These are phyloP conservation scores for Semnornis frantzii DNA, from an alignment of 2,113 vertebrate genomes.

Conservation along the genomic window DNA sequence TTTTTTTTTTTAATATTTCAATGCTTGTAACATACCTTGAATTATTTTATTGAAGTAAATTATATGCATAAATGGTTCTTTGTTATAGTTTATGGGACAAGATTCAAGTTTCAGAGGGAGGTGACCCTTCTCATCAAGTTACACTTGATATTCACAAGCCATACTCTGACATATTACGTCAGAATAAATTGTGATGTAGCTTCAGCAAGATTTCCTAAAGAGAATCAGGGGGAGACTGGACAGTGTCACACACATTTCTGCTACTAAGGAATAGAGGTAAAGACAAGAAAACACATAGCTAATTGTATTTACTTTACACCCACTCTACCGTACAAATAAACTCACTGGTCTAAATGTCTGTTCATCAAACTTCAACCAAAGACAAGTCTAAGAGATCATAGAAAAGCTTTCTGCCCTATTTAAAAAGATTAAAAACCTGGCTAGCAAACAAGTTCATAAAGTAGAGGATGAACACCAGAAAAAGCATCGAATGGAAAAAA, in stretches of 20 bases:
- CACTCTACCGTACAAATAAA: neutral
- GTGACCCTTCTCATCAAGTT: neutral
- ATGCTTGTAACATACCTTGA: neutral
- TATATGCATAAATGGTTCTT: neutral
- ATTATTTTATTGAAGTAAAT: neutral
- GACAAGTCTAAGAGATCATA: neutral
- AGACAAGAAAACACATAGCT: neutral
- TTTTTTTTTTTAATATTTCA: neutral
- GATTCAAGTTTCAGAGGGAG: neutral
- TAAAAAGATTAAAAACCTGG: neutral
- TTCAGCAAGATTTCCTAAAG: neutral
- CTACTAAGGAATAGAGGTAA: neutral
- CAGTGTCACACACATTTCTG: neutral
- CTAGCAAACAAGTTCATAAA: neutral
- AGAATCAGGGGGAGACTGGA: neutral
- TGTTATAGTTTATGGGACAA: neutral
- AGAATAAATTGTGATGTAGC: neutral
- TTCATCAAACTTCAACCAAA: neutral
- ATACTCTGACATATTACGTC: neutral
- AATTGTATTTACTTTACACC: neutral
- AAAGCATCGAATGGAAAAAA: neutral
- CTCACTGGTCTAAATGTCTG: neutral
- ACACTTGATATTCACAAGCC: rapidly evolving
- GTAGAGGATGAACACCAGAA: neutral
- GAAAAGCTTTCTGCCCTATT: neutral